Evolutionary conservation across 2,113 vertebrate species (phyloP).

Genomic region (Poecile atricapillus): DNA sequence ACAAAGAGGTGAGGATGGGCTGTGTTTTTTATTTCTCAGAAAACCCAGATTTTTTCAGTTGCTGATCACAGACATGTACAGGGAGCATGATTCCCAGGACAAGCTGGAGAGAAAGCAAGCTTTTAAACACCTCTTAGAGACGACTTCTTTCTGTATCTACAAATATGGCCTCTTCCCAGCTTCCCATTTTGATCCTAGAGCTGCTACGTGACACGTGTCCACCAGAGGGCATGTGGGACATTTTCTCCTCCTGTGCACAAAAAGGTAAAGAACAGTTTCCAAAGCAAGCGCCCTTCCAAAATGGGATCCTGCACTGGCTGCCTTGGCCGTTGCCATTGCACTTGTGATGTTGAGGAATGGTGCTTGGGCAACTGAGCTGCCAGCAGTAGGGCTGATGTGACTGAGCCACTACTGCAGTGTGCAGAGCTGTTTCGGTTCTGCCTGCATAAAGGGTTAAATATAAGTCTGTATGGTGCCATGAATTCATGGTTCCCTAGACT

Average conservation of each 20-base stretch:
- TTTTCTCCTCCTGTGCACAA: neutral
- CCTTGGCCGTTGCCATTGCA: neutral
- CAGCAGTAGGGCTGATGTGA: neutral
- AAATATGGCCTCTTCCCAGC: slow-evolving; percentile 41
- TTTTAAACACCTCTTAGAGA: neutral
- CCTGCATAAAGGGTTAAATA: neutral
- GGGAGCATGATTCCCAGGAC: neutral
- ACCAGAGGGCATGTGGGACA: slow-evolving; percentile 68
- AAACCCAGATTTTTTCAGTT: neutral
- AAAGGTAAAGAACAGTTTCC: neutral
- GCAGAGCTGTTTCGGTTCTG: neutral
- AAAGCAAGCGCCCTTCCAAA: neutral
- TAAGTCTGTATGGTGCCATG: neutral
- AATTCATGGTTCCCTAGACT: neutral
- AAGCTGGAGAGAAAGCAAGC: neutral
- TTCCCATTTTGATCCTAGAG: neutral
- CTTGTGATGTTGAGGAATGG: neutral
- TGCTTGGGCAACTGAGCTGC: neutral
- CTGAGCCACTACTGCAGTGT: neutral
- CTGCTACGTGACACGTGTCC: slow-evolving; percentile 46
- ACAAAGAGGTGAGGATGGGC: neutral
- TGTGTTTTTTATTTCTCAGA: neutral
- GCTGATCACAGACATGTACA: neutral
- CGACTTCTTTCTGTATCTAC: neutral
- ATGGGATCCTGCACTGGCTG: neutral